Evolutionary conservation across 2,888 invertebrate species (phyloP), one percentile per base, ranked within the genome.

Genomic region (Microctonus brassicae): DNA sequence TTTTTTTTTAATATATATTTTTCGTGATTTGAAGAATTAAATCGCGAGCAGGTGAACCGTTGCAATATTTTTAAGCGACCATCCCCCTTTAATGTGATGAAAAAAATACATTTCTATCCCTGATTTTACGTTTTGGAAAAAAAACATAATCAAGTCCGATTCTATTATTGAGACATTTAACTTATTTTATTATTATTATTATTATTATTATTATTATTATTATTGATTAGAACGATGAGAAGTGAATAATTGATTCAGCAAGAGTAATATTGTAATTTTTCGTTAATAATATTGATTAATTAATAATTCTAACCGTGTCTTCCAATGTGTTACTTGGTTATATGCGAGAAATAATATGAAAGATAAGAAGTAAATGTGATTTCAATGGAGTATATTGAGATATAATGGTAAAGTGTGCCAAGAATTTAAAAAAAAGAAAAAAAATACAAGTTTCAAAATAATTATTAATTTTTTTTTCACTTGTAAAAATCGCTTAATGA

Each of bases 11-110:
- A 34, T 53, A 62, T 58, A 55, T 69, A 47, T n/a, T 24, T 52
- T 26, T 42, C 63, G 58, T 53, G 64, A 67, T 72, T 66, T 63
- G 52, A 33, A 47, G 42, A 58, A 72, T 73, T 9, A 10, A 65
- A 66, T 70, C 69, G 65, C 69, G 55, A 79, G 79, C 82, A 83
- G 82, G 80, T 82, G 79, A 82, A 78, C 81, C 77, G 82, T 83
- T 84, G 85, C 85, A 85, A 85, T 85, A 85, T n/a, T 84, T 84
- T 79, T 81, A 79, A 84, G 82, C 78, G 69, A 73, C 20, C 17
- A 60, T 20, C 60, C 61, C 24, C 11, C 6, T 13, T 62, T 42
- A 39, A 20, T 62, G n/a, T 20, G 24, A 24, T 24, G 61, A 11
- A 29, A 58, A 29, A 34, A 17, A 47, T 47, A 47, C 47, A 47